phyloP scores from a whole-genome alignment of 2,113 vertebrate species.

The Chaetura pelagica region DNA sequence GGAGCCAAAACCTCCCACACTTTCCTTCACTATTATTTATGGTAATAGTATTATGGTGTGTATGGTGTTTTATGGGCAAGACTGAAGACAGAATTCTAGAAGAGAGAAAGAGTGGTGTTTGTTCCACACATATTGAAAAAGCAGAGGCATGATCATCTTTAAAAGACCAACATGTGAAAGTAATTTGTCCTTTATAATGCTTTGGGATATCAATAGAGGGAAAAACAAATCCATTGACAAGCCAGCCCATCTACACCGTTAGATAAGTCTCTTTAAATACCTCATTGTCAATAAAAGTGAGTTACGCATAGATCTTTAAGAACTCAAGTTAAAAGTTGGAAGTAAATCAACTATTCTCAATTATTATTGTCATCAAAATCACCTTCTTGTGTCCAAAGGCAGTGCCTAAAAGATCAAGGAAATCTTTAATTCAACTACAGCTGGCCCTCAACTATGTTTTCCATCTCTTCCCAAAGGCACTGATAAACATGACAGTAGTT shows the following conservation, averaged over 20 bases:
- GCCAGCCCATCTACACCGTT: neutral
- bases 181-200: constrained; percentile 16
- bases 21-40: constrained; percentile 68
- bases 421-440: constrained; percentile 1
- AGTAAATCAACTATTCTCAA: constrained; percentile 6
- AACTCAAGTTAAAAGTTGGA: neutral
- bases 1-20: constrained; percentile 67
- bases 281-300: neutral
- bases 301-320: neutral
- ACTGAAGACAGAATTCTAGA: constrained; percentile 35
- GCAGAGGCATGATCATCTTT: constrained; percentile 16
- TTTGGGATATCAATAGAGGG: neutral
- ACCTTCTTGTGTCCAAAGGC: neutral
- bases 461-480: neutral
- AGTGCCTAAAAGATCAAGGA: neutral
- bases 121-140: constrained; percentile 41
- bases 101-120: constrained; percentile 1
- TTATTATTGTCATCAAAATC: neutral
- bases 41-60: constrained; percentile 46
- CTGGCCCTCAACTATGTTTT: neutral
- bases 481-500: constrained; percentile 15
- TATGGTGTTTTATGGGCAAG: constrained; percentile 40
- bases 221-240: neutral
- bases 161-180: constrained; percentile 38
- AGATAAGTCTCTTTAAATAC: neutral